Percentiles rank a stretch among this genome's conserved stretches.
Evolutionary conservation across 1,140 invertebrate genomes (phyloP).

Genomic region (Drosophila simulans): DNA sequence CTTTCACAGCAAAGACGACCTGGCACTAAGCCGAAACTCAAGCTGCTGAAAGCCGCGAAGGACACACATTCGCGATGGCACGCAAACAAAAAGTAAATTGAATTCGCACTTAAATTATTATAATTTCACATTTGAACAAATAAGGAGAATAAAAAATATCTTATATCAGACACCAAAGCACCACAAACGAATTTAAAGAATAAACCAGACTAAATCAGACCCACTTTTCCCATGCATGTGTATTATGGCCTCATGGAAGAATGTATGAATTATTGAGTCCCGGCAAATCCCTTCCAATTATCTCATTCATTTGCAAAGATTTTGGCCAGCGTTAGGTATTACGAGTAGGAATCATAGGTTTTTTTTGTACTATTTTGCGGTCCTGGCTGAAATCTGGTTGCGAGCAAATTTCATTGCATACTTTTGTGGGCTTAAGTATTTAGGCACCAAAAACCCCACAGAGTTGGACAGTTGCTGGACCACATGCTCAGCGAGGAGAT

Average conservation of each 20-base stretch:
- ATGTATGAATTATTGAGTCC: conserved; percentile 36
- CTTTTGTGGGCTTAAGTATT: conserved; percentile 78
- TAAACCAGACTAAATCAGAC: conserved; percentile 1
- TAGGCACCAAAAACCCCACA: conserved; percentile 47
- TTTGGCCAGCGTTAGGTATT: conserved; percentile 9
- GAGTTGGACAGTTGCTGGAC: conserved; percentile 23
- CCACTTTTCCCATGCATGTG: conserved; percentile 1
- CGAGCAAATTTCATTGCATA: conserved; percentile 75
- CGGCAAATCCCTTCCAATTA: conserved; percentile 53
- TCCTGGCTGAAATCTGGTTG: conserved; percentile 66
- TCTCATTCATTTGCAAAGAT: conserved; percentile 59
- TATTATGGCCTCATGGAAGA: neutral
- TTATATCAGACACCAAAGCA: no score
- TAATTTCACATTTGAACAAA: neutral
- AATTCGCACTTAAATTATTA: conserved; percentile 4
- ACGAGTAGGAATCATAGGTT: conserved; percentile 17
- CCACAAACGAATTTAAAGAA: conserved; percentile 1
- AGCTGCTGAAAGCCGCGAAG: conserved; percentile 18
- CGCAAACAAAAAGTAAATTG: conserved; percentile 7
- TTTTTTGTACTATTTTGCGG: conserved; percentile 54
- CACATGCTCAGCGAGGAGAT: conserved; percentile 33
- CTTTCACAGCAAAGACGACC: conserved; percentile 38
- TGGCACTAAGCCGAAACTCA: conserved; percentile 28
- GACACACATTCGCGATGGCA: neutral
- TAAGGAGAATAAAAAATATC: no score